phyloP scores from a whole-genome alignment of 1,140 invertebrate genomes.

The Cyrtorhinus lividipennis region DNA sequence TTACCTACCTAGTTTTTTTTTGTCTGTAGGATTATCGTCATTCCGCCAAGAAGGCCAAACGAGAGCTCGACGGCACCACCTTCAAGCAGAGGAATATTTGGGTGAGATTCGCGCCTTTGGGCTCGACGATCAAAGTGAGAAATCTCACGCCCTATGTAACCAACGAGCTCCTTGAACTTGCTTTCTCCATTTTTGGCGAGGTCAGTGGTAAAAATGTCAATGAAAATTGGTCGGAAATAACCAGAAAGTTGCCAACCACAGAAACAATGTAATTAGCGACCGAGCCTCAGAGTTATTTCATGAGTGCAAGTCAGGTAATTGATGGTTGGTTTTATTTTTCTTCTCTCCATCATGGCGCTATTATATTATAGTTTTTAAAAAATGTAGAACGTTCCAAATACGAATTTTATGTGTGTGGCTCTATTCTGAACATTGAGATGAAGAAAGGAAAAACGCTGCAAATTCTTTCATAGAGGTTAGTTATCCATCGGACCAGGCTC shows the following conservation, averaged over 20 bases:
- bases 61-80: conserved; percentile 76
- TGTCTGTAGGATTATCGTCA: conserved; percentile 67
- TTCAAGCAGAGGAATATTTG: conserved; percentile 75
- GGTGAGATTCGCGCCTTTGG: conserved; percentile 90
- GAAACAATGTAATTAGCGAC: too few species aligned
- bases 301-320: too few species aligned
- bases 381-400: too few species aligned
- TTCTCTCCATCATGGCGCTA: background rate
- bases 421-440: background rate
- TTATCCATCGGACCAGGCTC: too few species aligned
- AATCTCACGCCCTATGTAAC: conserved; percentile 86
- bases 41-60: conserved; percentile 92
- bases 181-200: conserved; percentile 88
- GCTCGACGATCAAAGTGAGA: conserved; percentile 79
- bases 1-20: conserved; percentile 16
- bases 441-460: too few species aligned
- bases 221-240: too few species aligned
- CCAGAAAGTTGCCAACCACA: too few species aligned
- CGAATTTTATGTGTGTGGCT: too few species aligned
- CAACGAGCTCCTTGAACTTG: conserved; percentile 85
- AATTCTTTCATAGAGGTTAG: too few species aligned
- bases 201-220: too few species aligned
- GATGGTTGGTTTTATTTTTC: too few species aligned
- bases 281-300: background rate
- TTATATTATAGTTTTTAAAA: too few species aligned